Evolutionary conservation across 2,888 invertebrate species (phyloP).

Genomic region (Ctena decussata): DNA sequence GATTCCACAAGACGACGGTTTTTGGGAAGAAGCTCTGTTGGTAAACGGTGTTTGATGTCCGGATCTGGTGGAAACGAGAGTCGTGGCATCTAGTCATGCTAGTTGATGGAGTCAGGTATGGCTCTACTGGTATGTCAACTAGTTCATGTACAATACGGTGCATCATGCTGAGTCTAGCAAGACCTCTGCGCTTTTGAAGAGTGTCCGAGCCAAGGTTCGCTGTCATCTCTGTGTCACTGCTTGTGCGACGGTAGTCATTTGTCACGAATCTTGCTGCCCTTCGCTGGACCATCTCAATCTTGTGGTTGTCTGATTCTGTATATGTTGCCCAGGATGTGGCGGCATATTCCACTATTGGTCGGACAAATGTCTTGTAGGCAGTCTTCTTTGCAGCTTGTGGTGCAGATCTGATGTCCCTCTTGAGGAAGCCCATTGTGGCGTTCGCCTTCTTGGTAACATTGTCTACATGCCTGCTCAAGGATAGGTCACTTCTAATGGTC

Average conservation of each 20-base stretch:
- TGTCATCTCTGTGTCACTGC: neutral
- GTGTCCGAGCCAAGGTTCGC: neutral
- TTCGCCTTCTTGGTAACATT: conserved; percentile 4
- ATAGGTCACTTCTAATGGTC: neutral
- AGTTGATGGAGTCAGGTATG: neutral
- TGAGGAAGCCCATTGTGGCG: neutral
- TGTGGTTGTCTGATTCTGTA: neutral
- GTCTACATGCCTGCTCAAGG: neutral
- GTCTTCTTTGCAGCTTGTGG: neutral
- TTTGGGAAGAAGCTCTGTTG: neutral
- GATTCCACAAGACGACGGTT: neutral
- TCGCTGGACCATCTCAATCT: neutral
- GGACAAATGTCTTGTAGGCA: neutral
- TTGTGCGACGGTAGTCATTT: neutral
- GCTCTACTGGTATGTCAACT: neutral
- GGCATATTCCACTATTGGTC: neutral
- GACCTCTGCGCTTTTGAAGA: neutral
- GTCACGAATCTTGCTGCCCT: neutral
- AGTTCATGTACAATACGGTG: neutral
- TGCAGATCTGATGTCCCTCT: conserved; percentile 6
- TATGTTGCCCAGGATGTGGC: neutral
- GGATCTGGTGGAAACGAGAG: neutral
- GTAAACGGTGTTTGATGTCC: neutral
- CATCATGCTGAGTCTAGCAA: neutral
- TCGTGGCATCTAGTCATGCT: neutral